Conservation (phyloP, 2,113 vertebrate genomes). For the Gopherus evgoodei region DNA sequence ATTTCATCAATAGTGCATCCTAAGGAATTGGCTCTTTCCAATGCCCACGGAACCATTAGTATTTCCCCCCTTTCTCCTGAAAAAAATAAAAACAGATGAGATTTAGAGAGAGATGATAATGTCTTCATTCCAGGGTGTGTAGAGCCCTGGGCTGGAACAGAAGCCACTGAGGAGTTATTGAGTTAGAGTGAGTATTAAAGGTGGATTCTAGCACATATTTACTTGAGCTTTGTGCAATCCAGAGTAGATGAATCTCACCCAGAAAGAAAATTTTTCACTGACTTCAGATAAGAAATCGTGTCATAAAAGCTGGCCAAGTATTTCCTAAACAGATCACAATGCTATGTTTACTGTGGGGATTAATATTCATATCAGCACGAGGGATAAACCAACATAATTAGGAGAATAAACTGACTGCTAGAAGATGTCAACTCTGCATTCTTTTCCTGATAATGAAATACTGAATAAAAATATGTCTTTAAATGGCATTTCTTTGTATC, state of each 20-base stretch:
- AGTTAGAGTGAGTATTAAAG: background rate
- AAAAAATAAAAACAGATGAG: conserved; percentile 9
- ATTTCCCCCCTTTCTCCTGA: background rate
- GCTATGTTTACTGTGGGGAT: conserved; percentile 24
- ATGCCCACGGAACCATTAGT: background rate
- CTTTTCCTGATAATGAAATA: conserved; percentile 18
- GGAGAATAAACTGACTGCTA: conserved; percentile 17
- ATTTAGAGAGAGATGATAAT: background rate
- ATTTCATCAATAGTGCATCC: conserved; percentile 19
- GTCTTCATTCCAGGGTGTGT: background rate
- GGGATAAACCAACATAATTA: conserved; percentile 50
- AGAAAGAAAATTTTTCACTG: background rate
- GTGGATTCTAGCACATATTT: conserved; percentile 23
- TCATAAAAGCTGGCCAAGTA: conserved; percentile 9
- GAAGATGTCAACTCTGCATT: conserved; percentile 32
- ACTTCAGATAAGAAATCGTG: background rate
- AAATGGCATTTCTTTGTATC: background rate
- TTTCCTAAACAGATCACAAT: conserved; percentile 36
- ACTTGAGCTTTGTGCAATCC: conserved; percentile 13
- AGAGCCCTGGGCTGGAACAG: conserved; percentile 41
- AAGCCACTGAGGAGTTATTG: background rate
- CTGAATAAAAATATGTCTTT: conserved; percentile 29
- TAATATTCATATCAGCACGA: background rate
- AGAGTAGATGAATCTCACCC: conserved; percentile 58
- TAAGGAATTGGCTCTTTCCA: conserved; percentile 7